Evolutionary conservation across 2,113 vertebrate species (phyloP).

Genomic region (Probosciger aterrimus): DNA sequence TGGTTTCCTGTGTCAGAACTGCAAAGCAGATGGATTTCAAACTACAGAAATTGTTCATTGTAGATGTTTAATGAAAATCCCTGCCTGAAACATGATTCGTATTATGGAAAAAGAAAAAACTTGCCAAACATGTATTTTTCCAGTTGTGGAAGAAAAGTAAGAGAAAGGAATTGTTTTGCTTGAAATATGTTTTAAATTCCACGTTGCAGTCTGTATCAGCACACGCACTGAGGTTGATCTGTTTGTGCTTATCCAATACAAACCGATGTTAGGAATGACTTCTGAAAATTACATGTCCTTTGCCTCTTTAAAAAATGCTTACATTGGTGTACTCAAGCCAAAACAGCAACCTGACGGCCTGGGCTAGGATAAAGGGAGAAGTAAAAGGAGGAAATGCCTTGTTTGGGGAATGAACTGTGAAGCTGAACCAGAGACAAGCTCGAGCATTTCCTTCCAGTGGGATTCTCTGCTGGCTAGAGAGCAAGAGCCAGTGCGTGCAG

Average conservation of each 20-base stretch:
- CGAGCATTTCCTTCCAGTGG: neutral
- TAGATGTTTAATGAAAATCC: neutral
- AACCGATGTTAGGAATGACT: neutral
- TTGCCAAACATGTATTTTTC: neutral
- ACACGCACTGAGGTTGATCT: neutral
- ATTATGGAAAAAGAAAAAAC: neutral
- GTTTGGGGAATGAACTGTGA: neutral
- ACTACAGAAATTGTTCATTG: neutral
- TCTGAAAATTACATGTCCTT: neutral
- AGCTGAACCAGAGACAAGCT: neutral
- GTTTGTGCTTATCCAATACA: neutral
- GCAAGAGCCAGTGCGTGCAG: neutral
- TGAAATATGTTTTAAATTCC: neutral
- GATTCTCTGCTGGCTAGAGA: neutral
- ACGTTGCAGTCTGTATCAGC: neutral
- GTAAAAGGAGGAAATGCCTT: constrained; percentile 28
- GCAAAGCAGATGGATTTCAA: constrained; percentile 26
- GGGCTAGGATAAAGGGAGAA: neutral
- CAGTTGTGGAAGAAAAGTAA: neutral
- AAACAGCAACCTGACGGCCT: neutral
- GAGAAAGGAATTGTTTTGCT: neutral
- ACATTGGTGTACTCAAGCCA: neutral
- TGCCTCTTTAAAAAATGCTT: neutral
- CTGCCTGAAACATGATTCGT: neutral
- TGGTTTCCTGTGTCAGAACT: constrained; percentile 14